A percentile compares a stretch with the other conserved stretches of the same genome.
Evolutionary conservation across 2,797 vertebrate species (phyloP).

Genomic region (Eulemur coronatus): DNA sequence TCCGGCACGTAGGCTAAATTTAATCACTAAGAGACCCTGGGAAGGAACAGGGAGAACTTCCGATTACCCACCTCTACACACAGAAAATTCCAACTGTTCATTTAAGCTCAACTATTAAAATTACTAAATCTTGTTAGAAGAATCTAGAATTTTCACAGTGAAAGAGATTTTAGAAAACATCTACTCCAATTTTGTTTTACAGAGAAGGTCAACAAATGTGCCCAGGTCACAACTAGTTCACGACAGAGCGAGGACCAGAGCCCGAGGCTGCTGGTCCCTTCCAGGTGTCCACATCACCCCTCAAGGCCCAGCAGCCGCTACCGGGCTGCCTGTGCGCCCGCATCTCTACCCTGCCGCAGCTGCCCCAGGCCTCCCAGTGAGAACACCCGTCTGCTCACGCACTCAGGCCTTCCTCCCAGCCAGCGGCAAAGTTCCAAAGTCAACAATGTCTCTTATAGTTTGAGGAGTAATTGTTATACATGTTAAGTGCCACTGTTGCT

Average conservation of each 20-base stretch:
- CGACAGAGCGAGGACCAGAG: not conserved
- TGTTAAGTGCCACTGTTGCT: too few relatives aligned
- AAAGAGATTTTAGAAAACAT: not conserved
- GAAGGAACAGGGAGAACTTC: not conserved
- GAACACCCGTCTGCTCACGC: too few relatives aligned
- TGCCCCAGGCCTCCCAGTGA: fast-evolving
- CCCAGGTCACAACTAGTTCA: not conserved
- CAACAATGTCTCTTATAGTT: too few relatives aligned
- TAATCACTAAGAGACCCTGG: not conserved
- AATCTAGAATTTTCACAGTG: not conserved
- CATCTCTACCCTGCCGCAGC: not conserved
- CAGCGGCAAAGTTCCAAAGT: not conserved
- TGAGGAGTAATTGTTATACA: fast-evolving
- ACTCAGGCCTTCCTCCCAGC: not conserved
- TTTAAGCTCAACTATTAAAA: not conserved
- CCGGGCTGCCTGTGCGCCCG: fast-evolving
- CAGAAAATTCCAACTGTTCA: not conserved
- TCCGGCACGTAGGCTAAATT: not conserved
- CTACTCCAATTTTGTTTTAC: not conserved
- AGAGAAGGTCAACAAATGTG: too few relatives aligned
- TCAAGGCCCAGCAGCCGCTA: not conserved
- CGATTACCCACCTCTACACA: not conserved
- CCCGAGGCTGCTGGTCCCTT: fast-evolving
- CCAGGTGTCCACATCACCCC: fast-evolving
- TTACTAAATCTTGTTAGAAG: not conserved